Evolutionary conservation across 2,888 invertebrate species (phyloP), one percentile per base, ranked within the genome.

Genomic region (Ormia ochracea): DNA sequence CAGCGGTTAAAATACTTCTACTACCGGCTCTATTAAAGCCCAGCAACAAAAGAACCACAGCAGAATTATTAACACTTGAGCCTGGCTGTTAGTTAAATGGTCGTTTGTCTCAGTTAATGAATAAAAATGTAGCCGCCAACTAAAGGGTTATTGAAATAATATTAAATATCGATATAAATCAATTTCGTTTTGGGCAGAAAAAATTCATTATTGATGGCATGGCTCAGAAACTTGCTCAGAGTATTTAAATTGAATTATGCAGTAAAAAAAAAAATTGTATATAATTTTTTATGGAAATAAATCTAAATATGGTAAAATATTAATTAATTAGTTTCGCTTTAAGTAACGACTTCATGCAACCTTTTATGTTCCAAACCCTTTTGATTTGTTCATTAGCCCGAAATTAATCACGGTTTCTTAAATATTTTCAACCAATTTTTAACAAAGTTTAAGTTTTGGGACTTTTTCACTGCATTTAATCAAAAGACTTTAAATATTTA

Each of bases 101-200:
- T 54, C 68, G 43, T 75, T 76, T 76, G 61, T 76, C 68, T 76
- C 69, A 61, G 69, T 76, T 69, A 76, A 54, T 76, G 38, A 33
- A 68, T 52, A 58, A 36, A 58, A 61, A 61, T 69, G 43, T 52
- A 36, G 68, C 68, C 54, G 61, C 26, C 36, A 61, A 56, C 28
- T 26, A 14, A 76, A 69, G 28, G 19, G 14, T 36, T 61, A 69
- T 69, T 61, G 26, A 45, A 76, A 54, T 45, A 69, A 48, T 61
- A 69, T 68, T 54, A 56, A 54, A 63, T 43, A 54, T 43, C 52
- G 59, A 69, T 41, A 61, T 61, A 61, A 74, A 74, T 74, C 43
- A 75, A 68, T 52, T 59, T 66, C 14, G 12, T 65, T 72, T 52
- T 10, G 38, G 38, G n/a, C 36, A 14, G 33, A 41, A n/a, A 41